Evolutionary conservation across 1,140 invertebrate genomes (phyloP), one percentile per base, ranked within the genome.

Genomic region (Bombus vancouverensis): DNA sequence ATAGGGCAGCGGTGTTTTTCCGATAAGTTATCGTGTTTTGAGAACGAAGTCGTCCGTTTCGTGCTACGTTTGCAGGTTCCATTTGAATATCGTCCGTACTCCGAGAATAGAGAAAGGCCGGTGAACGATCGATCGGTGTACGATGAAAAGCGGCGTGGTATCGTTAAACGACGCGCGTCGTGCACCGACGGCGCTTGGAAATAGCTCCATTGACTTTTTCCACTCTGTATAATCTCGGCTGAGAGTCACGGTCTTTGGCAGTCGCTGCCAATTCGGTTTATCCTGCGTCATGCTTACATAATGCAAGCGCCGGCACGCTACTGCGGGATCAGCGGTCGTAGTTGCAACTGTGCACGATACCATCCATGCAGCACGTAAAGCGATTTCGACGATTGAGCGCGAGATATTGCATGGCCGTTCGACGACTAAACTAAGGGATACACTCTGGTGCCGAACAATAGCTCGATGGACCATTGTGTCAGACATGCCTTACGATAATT

Each of bases 201-300:
- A 85, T 85, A 78, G 83, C 83, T 82, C 79, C 84, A 86, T 86
- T 76, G 66, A 83, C 74, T 86, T 86, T 77, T 86, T 86, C 66
- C 81, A 66, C 62, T 76, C 73, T 78, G 85, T 78, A 86, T 83
- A 83, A 83, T 83, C 80, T 76, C 73, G 57, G 22, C 47, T 10
- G 81, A 28, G 57, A 83, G 74, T 86, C 72, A 62, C 81, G 74
- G 81, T 83, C 66, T 86, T 86, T 83, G 53, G 72, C 66, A 57
- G 81, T 86, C 81, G 80, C 53, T 86, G 74, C 81, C 85, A 86
- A 86, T 86, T 86, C 81, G 72, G 53, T 86, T 86, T 83, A 83
- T 73, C 81, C 81, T 65, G 74, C 74, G 66, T 72, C 70, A 81
- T 47, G 85, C 85, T 82, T 83, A 76, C 81, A 83, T 83, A 72